These are phyloP conservation scores for Oedothorax gibbosus DNA, from an alignment of 1,140 invertebrate genomes.

Conservation along the genomic window DNA sequence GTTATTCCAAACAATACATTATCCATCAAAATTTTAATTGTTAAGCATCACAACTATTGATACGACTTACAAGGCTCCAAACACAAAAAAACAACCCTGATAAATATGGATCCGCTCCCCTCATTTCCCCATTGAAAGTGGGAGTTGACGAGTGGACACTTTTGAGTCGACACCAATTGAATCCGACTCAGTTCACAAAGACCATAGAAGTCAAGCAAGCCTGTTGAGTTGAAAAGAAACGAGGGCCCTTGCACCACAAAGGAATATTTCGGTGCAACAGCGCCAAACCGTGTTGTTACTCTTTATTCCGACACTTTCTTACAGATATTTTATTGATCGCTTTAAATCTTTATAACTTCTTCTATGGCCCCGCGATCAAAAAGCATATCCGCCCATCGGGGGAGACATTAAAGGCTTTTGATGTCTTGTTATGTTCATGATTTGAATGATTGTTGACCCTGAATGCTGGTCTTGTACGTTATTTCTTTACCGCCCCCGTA, in stretches of 20 bases:
- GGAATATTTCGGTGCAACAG: background rate
- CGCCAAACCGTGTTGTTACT: constrained; percentile 3
- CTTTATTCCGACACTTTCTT: background rate
- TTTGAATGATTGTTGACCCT: constrained; percentile 30
- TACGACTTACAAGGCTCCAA: background rate
- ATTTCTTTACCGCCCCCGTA: background rate
- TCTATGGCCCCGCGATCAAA: background rate
- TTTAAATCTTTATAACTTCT: constrained; percentile 41
- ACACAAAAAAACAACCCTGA: background rate
- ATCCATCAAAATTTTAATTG: too few species aligned
- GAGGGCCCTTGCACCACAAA: constrained; percentile 4
- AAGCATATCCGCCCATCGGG: constrained; percentile 28
- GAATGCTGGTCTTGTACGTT: constrained; percentile 24
- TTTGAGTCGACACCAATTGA: constrained; percentile 38
- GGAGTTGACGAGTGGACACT: constrained; percentile 31
- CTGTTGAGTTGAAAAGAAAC: constrained; percentile 40
- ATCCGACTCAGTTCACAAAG: constrained; percentile 58
- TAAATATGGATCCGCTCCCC: constrained; percentile 29
- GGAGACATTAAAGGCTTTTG: constrained; percentile 28
- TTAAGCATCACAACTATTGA: too few species aligned
- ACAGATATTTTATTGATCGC: constrained; percentile 41
- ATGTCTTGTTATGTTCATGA: constrained; percentile 31
- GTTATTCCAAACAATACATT: background rate
- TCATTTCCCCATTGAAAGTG: constrained; percentile 23
- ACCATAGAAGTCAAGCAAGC: constrained; percentile 53